These are phyloP conservation scores for Siniperca scherzeri DNA, from an alignment of 2,797 vertebrate genomes.

Conservation along the genomic window DNA sequence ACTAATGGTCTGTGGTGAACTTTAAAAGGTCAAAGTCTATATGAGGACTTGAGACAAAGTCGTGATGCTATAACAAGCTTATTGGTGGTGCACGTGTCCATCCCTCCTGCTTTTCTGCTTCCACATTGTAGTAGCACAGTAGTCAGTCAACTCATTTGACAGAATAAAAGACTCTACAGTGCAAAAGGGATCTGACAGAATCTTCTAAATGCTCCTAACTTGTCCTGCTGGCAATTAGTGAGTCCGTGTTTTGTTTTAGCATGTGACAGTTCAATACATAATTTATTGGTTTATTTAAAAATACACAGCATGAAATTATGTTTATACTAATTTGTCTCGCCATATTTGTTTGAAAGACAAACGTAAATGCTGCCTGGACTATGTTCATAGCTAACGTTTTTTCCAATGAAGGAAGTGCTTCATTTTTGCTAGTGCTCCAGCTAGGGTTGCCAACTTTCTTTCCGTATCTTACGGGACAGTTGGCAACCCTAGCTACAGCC, in stretches of 20 bases:
- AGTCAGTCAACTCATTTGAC: no score
- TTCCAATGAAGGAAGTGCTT: no score
- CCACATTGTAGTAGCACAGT: background rate
- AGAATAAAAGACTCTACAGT: background rate
- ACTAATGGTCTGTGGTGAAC: slow-evolving; percentile 5
- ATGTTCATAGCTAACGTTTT: background rate
- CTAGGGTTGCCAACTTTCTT: no score
- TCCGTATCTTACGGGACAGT: no score
- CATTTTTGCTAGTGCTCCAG: background rate
- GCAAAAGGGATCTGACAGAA: background rate
- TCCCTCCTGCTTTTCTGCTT: background rate
- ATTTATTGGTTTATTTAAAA: background rate
- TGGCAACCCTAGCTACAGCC: no score
- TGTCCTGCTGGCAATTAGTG: background rate
- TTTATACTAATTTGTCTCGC: background rate
- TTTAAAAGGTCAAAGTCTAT: slow-evolving; percentile 29
- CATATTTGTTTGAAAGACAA: background rate
- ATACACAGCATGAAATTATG: background rate
- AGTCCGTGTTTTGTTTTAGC: background rate
- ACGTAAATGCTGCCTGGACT: background rate
- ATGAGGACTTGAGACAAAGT: background rate
- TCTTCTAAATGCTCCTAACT: background rate
- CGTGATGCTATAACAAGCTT: slow-evolving; percentile 6
- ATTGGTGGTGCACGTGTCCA: background rate
- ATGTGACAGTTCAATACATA: background rate